Base-by-base conservation (phyloP, 2,113 vertebrate species). In the Excalfactoria chinensis region DNA sequence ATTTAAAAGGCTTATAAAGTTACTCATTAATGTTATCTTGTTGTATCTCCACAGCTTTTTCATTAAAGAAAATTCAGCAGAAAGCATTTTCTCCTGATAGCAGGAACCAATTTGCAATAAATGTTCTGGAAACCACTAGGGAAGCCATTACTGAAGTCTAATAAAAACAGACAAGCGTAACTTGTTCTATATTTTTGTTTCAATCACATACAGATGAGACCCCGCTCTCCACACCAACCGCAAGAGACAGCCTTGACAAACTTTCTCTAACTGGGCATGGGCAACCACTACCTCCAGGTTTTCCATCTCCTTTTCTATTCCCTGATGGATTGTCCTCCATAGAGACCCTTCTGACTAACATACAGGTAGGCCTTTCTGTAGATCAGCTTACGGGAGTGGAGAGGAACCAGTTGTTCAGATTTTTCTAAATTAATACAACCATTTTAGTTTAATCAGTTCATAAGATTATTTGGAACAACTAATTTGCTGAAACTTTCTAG, bases 341-440 rank as follows among this genome's bases (percentile, higher is more conserved):
- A 98, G 99, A 99, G 98, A 99, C 99, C 64, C 99, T 99, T 82
- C 98, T 99, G 97, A 99, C 99, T 96, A 99, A 99, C 97, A 99
- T 99, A 97, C 99, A 99, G 99, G 99, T 99, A 98, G 97, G 98
- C 88, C 80, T 93, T 84, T 94, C 51, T 84, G 72, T 59, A 84
- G 69, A 90, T 90, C 88, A 90, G 30, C 70, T 80, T 81, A 93
- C 90, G 96, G 43, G 18, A 74, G 81, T 62, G 66, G 59, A 76
- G 26, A 95, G 56, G 49, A 92, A 43, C 62, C 79, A 92, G 55
- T 75, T 76, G 23, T 63, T 63, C 67, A 82, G 73, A 73, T 86
- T 92, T 95, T 88, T 86, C 69, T 67, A 80, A 85, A 92, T 91
- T 74, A 94, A 93, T 91, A 90, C 32, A 88, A 89, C 18, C 56